Evolutionary conservation across 2,888 invertebrate species (phyloP).

Genomic region (Crepidodera aurea): DNA sequence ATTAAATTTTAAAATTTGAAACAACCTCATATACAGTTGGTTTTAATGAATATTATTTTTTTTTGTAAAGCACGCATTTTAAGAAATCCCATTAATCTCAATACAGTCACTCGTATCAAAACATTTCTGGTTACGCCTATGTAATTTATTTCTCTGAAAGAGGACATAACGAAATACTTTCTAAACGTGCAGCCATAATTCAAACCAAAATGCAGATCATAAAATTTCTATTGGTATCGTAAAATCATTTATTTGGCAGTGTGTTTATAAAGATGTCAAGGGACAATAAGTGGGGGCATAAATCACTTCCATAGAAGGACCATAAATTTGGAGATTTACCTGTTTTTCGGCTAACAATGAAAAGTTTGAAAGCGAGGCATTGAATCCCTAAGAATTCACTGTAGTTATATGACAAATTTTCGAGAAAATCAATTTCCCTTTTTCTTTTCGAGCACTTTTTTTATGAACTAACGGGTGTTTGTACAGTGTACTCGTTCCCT

Average conservation of each 20-base stretch:
- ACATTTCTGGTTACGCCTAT: background rate
- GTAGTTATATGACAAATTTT: too few species aligned
- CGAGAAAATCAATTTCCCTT: too few species aligned
- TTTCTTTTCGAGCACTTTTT: too few species aligned
- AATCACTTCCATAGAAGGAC: slow-evolving; percentile 24
- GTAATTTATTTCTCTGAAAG: background rate
- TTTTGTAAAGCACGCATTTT: too few species aligned
- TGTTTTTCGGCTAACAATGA: slow-evolving; percentile 16
- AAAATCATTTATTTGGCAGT: slow-evolving; percentile 34
- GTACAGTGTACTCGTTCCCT: too few species aligned
- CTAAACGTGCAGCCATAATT: slow-evolving; percentile 3
- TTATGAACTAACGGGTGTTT: too few species aligned
- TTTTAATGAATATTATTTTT: too few species aligned
- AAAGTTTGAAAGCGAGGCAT: slow-evolving; percentile 6
- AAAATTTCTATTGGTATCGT: slow-evolving; percentile 25
- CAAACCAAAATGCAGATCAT: slow-evolving; percentile 6
- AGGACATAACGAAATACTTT: slow-evolving; percentile 1
- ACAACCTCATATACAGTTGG: too few species aligned
- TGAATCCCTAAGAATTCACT: background rate
- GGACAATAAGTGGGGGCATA: slow-evolving; percentile 30
- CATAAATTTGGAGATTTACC: slow-evolving; percentile 32
- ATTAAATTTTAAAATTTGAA: too few species aligned
- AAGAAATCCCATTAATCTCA: too few species aligned
- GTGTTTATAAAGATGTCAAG: slow-evolving; percentile 37
- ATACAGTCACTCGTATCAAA: too few species aligned